These are phyloP conservation scores for Paramisgurnus dabryanus DNA, from an alignment of 2,113 vertebrate species.

Conservation along the genomic window DNA sequence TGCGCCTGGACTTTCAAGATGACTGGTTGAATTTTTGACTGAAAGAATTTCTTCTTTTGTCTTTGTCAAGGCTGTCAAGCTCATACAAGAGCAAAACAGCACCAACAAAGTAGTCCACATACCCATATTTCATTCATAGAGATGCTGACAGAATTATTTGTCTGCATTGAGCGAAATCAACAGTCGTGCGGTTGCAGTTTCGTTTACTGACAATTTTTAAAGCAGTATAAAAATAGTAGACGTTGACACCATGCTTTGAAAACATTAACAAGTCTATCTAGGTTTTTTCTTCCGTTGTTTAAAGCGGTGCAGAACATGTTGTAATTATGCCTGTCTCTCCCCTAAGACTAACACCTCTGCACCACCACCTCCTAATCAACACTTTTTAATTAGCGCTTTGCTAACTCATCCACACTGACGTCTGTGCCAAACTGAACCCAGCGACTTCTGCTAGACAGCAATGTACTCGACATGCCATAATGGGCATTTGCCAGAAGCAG, in stretches of 20 bases:
- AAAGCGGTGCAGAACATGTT: conserved; percentile 36
- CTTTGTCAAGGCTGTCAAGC: background rate
- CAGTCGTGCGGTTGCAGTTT: no score
- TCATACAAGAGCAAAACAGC: no score
- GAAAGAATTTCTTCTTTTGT: background rate
- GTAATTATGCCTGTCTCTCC: conserved; percentile 41
- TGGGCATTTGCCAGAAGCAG: conserved; percentile 26
- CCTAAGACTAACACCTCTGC: conserved; percentile 43
- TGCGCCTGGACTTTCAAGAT: background rate
- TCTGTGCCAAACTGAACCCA: conserved; percentile 14
- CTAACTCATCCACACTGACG: conserved; percentile 22
- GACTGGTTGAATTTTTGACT: background rate
- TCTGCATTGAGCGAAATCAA: no score
- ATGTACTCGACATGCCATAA: conserved; percentile 17
- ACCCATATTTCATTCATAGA: no score
- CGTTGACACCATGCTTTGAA: background rate
- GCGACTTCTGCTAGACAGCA: conserved; percentile 29
- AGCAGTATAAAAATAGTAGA: background rate
- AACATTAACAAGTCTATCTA: conserved; percentile 8
- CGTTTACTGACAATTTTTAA: no score
- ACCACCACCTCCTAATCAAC: conserved; percentile 49
- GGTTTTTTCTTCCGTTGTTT: background rate
- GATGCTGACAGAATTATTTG: background rate
- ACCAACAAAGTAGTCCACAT: no score
- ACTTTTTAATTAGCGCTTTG: conserved; percentile 52